A percentile compares a stretch with the other conserved stretches of the same genome.
Evolutionary conservation across 2,113 vertebrate species (phyloP).

Genomic region (Balaeniceps rex): DNA sequence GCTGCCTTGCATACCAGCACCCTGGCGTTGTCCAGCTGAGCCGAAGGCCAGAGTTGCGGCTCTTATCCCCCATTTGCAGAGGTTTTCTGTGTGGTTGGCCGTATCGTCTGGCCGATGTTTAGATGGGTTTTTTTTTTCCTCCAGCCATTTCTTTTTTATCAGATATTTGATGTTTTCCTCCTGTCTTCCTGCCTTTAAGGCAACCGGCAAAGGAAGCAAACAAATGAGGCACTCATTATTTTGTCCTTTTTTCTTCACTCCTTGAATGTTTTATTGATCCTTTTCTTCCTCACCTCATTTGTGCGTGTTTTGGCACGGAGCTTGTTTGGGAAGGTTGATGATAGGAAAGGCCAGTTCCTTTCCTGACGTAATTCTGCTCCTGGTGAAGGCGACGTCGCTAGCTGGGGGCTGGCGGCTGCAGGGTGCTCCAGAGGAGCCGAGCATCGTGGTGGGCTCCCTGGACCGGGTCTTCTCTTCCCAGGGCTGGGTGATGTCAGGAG

Average conservation of each 20-base stretch:
- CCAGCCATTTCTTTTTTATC: not conserved
- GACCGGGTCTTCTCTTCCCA: not conserved
- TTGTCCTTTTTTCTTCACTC: not conserved
- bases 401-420: rapidly evolving
- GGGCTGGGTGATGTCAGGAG: not conserved
- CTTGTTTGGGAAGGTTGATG: not conserved
- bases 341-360: not conserved
- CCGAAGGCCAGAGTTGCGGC: rapidly evolving
- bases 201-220: not conserved
- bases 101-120: rapidly evolving
- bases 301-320: not conserved
- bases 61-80: not conserved
- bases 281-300: not conserved
- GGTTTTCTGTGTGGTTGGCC: not conserved
- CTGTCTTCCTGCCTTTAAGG: not conserved
- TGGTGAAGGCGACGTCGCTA: rapidly evolving
- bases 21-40: rapidly evolving
- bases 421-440: not conserved
- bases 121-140: not conserved
- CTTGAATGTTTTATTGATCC: not conserved
- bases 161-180: not conserved
- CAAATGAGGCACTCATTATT: not conserved
- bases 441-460: not conserved
- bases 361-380: not conserved
- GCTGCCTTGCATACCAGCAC: rapidly evolving